A percentile compares a stretch with the other conserved stretches of the same genome.
Conservation (phyloP, 2,888 invertebrate genomes). For the Globia sparganii region DNA sequence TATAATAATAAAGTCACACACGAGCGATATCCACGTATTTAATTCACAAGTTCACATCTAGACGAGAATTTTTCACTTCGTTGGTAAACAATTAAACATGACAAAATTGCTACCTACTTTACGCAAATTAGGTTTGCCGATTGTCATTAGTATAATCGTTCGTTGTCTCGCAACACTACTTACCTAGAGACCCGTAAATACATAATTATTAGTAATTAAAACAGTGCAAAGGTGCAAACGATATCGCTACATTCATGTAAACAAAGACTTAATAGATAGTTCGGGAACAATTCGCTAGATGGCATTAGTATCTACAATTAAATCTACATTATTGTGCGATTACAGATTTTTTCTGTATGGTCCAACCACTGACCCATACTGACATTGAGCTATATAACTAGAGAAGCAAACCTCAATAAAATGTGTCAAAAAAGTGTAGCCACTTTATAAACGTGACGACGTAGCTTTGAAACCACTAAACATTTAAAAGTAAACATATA, state of each 20-base stretch:
- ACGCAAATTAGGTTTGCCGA: not conserved
- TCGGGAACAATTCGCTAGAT: constrained; percentile 18
- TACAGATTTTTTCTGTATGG: not conserved
- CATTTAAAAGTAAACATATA: no score
- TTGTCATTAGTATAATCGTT: not conserved
- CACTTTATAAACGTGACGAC: no score
- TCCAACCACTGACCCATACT: no score
- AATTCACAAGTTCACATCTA: constrained; percentile 12
- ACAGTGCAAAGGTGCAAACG: not conserved
- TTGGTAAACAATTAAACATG: not conserved
- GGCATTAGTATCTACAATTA: constrained; percentile 21
- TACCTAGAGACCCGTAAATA: not conserved
- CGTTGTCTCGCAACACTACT: constrained; percentile 5
- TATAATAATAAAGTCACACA: not conserved
- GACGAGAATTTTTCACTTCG: not conserved
- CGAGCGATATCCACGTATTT: not conserved
- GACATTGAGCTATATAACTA: no score
- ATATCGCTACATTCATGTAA: not conserved
- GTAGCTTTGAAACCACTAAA: no score
- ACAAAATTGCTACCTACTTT: not conserved
- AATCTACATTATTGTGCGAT: not conserved
- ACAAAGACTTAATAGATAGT: constrained; percentile 1
- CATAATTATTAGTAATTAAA: constrained; percentile 7
- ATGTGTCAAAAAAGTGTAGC: no score
- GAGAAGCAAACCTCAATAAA: no score